Base-by-base conservation (phyloP, 2,113 vertebrate genomes). In the Calyptommatus sinebrachiatus region DNA sequence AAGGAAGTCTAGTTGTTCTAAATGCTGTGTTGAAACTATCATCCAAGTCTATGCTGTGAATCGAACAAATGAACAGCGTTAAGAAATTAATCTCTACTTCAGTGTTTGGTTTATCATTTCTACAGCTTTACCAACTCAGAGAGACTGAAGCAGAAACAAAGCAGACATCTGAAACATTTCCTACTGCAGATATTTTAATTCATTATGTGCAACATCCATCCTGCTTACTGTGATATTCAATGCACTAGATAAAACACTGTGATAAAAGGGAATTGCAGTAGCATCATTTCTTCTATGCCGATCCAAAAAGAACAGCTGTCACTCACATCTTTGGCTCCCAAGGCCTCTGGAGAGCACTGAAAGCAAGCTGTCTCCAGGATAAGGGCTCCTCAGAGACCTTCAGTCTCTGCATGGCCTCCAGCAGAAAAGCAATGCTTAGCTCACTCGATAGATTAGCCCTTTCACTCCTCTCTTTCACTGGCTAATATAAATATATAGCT, bases 401-500 rank as follows among this genome's bases (percentile, higher is more conserved):
- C 88, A 31, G 10, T 76, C 85, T 84, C 77, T 45, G 90, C 76
- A 75, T 87, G 86, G 93, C 89, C 93, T 62, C 57, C 84, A 88
- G 91, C 87, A 74, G 81, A 83, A 89, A 88, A 84, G 86, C 84
- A 90, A 74, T 77, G 73, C 86, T 91, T 84, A 12, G 2, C 88
- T 89, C 88, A 71, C 87, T 85, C 24, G 1, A 78, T 89, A 92
- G 88, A 88, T 95, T 82, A 93, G 90, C 89, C 90, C 89, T 92
- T 89, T 92, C 91, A 92, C 94, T 91, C 83, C 83, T 78, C 85
- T 86, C 86, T 87, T 87, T 91, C 87, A 76, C 7, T 21, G 76
- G 77, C 80, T 92, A 91, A 92, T 88, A 93, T 61, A 91, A 92
- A 94, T 84, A 92, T 86, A 89, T 79, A 46, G 87, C 86, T 84